Conservation (phyloP, 2,113 vertebrate genomes). For the Poeciliopsis occidentalis region DNA sequence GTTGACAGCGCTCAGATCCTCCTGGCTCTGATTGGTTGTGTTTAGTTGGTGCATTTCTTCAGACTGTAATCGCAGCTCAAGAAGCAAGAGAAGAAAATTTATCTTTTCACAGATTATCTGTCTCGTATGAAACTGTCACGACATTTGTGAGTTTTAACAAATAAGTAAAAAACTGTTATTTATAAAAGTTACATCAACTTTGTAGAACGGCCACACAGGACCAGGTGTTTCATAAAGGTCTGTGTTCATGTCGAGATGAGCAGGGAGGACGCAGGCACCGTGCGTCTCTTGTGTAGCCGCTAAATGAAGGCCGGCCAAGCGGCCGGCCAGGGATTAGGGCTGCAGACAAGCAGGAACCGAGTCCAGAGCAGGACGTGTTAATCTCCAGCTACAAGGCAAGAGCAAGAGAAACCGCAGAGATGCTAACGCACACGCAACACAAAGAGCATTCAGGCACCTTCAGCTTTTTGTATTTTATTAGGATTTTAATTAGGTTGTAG, state of each 20-base stretch:
- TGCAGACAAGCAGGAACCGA: slow-evolving; percentile 59
- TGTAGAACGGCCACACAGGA: slow-evolving; percentile 59
- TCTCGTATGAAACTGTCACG: too few relatives aligned
- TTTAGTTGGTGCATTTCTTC: too few relatives aligned
- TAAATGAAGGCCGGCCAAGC: slow-evolving; percentile 48
- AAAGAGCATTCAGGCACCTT: background rate
- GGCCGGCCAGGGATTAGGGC: slow-evolving; percentile 65
- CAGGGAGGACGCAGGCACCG: slow-evolving; percentile 54
- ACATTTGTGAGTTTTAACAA: too few relatives aligned
- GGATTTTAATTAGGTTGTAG: background rate
- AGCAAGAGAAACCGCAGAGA: background rate
- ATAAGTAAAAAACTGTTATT: too few relatives aligned
- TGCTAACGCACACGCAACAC: slow-evolving; percentile 4
- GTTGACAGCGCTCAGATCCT: too few relatives aligned
- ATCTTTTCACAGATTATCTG: too few relatives aligned
- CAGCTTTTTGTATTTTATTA: background rate
- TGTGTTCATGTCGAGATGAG: slow-evolving; percentile 60
- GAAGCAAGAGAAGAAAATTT: too few relatives aligned
- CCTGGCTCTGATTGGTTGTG: too few relatives aligned
- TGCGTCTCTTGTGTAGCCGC: slow-evolving; percentile 44
- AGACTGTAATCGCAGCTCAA: too few relatives aligned
- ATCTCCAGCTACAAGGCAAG: slow-evolving; percentile 56
- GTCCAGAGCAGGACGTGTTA: slow-evolving; percentile 50
- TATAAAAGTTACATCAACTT: background rate
- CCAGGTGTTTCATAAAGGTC: slow-evolving; percentile 73